phyloP scores from a whole-genome alignment of 1,140 invertebrate species.

The Drosophila subpulchrella region DNA sequence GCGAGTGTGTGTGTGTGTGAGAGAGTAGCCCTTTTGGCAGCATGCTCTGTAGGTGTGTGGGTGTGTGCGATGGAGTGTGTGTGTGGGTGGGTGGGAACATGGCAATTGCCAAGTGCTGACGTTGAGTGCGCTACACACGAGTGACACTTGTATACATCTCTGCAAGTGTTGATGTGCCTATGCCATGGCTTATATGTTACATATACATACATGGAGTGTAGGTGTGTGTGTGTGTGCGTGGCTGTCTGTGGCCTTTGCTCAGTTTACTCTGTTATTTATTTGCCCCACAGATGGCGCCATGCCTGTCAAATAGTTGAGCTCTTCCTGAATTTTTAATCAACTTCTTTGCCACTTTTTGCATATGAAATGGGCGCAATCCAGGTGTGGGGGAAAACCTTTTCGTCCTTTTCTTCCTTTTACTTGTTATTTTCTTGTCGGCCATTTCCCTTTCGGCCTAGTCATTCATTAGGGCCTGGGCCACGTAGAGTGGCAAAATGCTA shows the following conservation, averaged over 20 bases:
- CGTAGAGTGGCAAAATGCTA: conserved; percentile 78
- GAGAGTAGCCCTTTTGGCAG: conserved; percentile 45
- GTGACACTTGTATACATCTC: conserved; percentile 73
- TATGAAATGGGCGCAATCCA: conserved; percentile 59
- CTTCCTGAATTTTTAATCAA: conserved; percentile 80
- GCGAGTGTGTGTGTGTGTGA: conserved; percentile 11
- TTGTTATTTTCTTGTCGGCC: conserved; percentile 9
- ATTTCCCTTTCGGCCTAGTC: conserved; percentile 57
- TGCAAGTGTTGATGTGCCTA: conserved; percentile 47
- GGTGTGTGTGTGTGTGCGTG: conserved; percentile 8
- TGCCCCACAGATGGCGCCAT: conserved; percentile 66
- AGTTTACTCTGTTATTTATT: conserved; percentile 77
- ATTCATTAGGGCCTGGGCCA: conserved; percentile 71
- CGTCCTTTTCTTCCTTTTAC: not conserved
- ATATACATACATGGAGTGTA: not conserved
- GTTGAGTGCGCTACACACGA: conserved; percentile 77
- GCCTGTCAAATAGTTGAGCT: conserved; percentile 77
- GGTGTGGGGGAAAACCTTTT: not conserved
- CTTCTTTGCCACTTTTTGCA: conserved; percentile 67
- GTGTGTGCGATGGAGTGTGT: conserved; percentile 15
- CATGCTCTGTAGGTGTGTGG: conserved; percentile 10
- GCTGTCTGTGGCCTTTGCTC: conserved; percentile 51
- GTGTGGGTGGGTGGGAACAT: conserved; percentile 50
- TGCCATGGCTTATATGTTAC: conserved; percentile 2
- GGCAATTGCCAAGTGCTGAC: conserved; percentile 79